Conservation (phyloP, 2,888 invertebrate genomes). For the Chouioia cunea region DNA sequence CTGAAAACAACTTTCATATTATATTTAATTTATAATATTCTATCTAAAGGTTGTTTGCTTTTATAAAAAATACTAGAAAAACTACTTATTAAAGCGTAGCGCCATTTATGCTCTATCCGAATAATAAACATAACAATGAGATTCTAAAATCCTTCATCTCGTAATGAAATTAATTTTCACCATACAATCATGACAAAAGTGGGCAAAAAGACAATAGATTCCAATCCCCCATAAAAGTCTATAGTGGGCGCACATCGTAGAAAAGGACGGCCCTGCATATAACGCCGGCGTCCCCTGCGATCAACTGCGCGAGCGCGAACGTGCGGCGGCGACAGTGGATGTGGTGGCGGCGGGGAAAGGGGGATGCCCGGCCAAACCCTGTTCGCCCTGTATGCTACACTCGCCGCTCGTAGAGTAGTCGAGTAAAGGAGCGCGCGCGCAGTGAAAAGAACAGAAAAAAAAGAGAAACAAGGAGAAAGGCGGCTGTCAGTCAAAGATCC, state of each 20-base stretch:
- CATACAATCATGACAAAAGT: no score
- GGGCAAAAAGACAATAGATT: no score
- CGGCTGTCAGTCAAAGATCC: slow-evolving; percentile 6
- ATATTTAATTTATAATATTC: no score
- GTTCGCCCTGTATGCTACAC: background rate
- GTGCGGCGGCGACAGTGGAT: slow-evolving; percentile 8
- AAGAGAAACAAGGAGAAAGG: background rate
- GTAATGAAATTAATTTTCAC: no score
- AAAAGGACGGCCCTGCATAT: background rate
- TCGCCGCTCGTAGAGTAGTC: background rate
- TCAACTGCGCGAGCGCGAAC: background rate
- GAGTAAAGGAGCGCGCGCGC: background rate
- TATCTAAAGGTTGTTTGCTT: no score
- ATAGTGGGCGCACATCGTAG: background rate
- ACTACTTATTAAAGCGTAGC: no score
- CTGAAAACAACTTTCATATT: no score
- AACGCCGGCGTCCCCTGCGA: background rate
- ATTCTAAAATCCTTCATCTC: no score
- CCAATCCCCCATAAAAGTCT: no score
- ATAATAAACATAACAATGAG: no score
- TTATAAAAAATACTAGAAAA: no score
- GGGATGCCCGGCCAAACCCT: slow-evolving; percentile 43
- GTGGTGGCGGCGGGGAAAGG: slow-evolving; percentile 40
- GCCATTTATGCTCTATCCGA: no score
- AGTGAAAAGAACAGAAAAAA: background rate